Evolutionary conservation across 1,140 invertebrate genomes (phyloP), one percentile per base, ranked within the genome.

Genomic region (Megalonaias nervosa): DNA sequence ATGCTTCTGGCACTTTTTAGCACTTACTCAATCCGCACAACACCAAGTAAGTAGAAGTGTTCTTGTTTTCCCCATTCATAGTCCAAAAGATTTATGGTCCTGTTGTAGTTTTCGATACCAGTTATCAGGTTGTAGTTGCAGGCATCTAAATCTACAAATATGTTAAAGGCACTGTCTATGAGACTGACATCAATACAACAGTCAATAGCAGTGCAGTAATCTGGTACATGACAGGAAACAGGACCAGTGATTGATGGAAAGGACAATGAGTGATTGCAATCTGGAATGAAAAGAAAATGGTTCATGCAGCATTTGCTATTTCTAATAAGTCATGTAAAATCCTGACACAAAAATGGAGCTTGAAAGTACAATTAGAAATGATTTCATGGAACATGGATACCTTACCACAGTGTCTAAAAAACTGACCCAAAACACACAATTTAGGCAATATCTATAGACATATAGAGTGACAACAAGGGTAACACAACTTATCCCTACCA

Each of bases 121-220:
- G 75, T 56, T 23, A 70, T 61, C 14, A 81, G 56, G 4, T 55
- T 60, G 31, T 74, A 81, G n/a, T 75, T 60, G 38, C 80, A 81
- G 12, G 75, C 48, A 67, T 81, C 71, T 31, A 81, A 31, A 21
- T 71, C n/a, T 1, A 78, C 12, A 56, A 68, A 67, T 17, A 73
- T 68, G 21, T 78, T 56, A 23, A 81, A 81, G 4, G 76, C 70
- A 2, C 80, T 15, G 48, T 73, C 57, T 1, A 78, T 64, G 15
- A 73, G 15, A 16, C 48, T n/a, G n/a, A 81, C 73, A 17, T 75
- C 31, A 19, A 75, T 56, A 74, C 80, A 81, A 65, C 80, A 81
- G 1, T 61, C 62, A 17, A 81, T 67, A 11, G 75, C 80, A 16
- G 80, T 81, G 70, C 80, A 81, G 64, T 72, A 81, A 26, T 65